phyloP scores from a whole-genome alignment of 2,888 invertebrate genomes.

The Drosophila nr. perissopoda region DNA sequence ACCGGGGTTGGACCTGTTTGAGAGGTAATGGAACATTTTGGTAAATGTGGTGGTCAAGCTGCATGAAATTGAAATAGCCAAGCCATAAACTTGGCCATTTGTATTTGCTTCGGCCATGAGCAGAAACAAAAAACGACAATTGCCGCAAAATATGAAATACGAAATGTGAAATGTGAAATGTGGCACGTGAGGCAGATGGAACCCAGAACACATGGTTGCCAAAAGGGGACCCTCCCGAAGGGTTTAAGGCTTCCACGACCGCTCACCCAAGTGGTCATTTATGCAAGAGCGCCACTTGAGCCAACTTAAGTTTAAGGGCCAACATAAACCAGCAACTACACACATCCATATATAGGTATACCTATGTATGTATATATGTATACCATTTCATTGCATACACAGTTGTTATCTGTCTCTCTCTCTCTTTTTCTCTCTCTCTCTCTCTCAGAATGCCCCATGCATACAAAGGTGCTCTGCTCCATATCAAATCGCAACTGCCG shows the following conservation, averaged over 20 bases:
- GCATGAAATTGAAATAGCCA: conserved; percentile 79
- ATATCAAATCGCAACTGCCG: conserved; percentile 36
- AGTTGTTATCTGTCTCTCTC: neutral
- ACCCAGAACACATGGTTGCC: conserved; percentile 21
- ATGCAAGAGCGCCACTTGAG: conserved; percentile 39
- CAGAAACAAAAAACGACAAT: conserved; percentile 57
- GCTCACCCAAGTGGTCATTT: conserved; percentile 53
- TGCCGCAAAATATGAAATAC: conserved; percentile 62
- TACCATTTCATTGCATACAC: neutral
- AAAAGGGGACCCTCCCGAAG: conserved; percentile 8
- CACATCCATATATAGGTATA: neutral
- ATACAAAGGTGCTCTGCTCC: conserved; percentile 25
- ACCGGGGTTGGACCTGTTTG: neutral
- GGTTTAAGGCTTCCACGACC: conserved; percentile 16
- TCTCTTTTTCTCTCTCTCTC: neutral
- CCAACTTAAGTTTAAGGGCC: conserved; percentile 27
- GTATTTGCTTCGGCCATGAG: conserved; percentile 57
- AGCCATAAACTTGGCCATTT: conserved; percentile 77
- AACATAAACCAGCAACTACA: conserved; percentile 25
- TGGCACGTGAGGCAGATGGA: conserved; percentile 42
- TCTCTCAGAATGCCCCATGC: neutral
- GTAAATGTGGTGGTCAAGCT: conserved; percentile 73
- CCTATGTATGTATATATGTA: neutral
- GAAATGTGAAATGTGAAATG: conserved; percentile 55
- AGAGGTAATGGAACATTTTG: conserved; percentile 28